Evolutionary conservation across 2,113 vertebrate species (phyloP), one percentile per base, ranked within the genome.

Genomic region (Neolamprologus caudopunctatus): DNA sequence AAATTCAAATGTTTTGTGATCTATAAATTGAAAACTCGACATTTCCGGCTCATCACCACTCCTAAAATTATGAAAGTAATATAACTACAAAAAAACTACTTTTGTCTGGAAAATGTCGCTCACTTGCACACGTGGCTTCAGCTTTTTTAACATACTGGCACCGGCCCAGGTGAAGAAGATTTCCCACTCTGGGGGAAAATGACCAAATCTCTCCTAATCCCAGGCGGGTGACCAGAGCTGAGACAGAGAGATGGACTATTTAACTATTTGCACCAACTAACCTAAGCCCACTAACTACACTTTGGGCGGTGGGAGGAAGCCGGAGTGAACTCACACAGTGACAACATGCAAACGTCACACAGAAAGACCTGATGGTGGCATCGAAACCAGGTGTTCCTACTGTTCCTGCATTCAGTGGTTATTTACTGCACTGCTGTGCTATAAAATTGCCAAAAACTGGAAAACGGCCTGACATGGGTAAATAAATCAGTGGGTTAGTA

Each of bases 161-260:
- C 21, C 26, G 66, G 8, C 66, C 35, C n/a, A 71, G 66, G 31
- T 63, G 58, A 35, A 63, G 57, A 61, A 19, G 58, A 63, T 35
- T 35, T 63, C 31, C 31, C 31, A 35, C 58, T 63, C 31, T 35
- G 31, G 17, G 58, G 58, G 17, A 11, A 63, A 35, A 63, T 33
- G 17, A 35, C 31, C 31, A 0, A 35, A 63, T 63, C 9, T 0
- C 58, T 63, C 28, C 31, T 66, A n/a, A n/a, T 35, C 17, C 0
- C 58, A 63, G 58, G 28, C 0, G 2, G 28, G 3, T 35, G 0
- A n/a, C 58, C 61, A n/a, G 57, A 33, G 61, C 61, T n/a, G 17
- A 66, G 17, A 35, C 61, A 0, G 31, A 66, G 61, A 66, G 61
- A 66, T 12, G 31, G 17, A 35, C 31, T 35, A 66, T n/a, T 66